Base-by-base conservation (phyloP, 1,140 invertebrate species). In the Drosophila ambigua region DNA sequence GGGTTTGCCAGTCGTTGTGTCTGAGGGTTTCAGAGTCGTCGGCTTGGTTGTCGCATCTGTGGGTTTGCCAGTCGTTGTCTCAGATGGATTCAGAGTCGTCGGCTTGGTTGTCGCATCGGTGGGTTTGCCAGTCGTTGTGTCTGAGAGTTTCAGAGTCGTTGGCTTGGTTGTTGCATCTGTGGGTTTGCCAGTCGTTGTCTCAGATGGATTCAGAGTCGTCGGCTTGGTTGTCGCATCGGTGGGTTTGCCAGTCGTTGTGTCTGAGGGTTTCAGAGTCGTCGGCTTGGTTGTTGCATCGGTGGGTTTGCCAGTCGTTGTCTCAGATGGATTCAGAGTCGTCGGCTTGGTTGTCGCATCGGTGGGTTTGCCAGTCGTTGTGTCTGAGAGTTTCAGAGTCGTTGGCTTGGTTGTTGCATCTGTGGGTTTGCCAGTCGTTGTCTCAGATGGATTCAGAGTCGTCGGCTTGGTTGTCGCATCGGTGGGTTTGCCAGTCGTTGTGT, bases 141-240 rank as follows among this genome's bases (percentile, higher is more conserved):
- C 23, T 24, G 2, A 24, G 2, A 3, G 23, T 24, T 24, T 24
- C 23, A 24, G 23, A 23, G 43, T 49, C 0, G 51, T 35, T 16
- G 31, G 8, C 4, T 2, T 13, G 0, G 61, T 54, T 23, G 61
- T 54, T 5, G 16, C 15, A 6, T 53, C 24, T 5, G 50, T 62
- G 2, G 59, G 26, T 31, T 9, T 58, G 2, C 4, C 7, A 7
- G 59, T 62, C 0, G 59, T 52, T 3, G 50, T 16, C 2, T 23
- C 23, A 2, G 23, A 23, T 4, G 23, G 23, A 0, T 23, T 23
- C 16, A 16, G 16, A 16, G 16, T 16, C 16, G 16, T 16, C 1
- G 16, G 16, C 51, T 61, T 41, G 0, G 58, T 61, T 9, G 58
- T 50, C 8, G 58, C 31, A 16, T 28, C n/a, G 20, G 24, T 13